Conservation (phyloP, 2,113 vertebrate genomes). For the Turdus rufiventris region DNA sequence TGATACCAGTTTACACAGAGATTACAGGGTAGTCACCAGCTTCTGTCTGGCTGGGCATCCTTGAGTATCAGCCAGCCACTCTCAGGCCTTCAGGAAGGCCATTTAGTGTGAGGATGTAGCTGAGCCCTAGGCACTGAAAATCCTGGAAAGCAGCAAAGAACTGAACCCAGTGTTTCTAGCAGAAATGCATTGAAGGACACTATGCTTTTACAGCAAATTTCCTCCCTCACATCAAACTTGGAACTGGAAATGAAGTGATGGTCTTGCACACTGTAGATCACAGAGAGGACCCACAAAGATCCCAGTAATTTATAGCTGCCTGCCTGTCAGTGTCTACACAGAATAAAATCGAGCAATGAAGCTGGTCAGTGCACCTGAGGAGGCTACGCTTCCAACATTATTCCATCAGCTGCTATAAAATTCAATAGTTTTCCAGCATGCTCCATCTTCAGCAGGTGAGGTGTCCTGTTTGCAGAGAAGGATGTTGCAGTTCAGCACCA, state of each 20-base stretch:
- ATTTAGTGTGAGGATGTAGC: neutral
- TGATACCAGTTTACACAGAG: neutral
- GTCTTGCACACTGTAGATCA: neutral
- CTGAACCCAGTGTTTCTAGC: neutral
- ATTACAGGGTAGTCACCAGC: neutral
- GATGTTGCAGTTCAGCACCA: neutral
- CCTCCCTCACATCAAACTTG: neutral
- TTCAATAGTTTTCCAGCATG: neutral
- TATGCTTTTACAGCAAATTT: neutral
- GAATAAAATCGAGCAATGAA: neutral
- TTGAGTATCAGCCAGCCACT: neutral
- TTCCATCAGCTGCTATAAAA: neutral
- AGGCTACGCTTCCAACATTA: neutral
- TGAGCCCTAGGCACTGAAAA: neutral
- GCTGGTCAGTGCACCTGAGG: neutral
- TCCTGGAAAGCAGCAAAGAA: neutral
- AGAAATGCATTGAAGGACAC: neutral
- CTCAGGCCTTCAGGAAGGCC: neutral
- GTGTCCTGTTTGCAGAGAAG: neutral
- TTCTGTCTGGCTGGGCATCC: neutral
- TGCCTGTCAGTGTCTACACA: neutral
- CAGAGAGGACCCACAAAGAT: neutral
- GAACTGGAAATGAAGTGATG: neutral
- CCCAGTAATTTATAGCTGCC: neutral
- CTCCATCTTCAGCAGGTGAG: neutral